Evolutionary conservation across 1,140 invertebrate species (phyloP), one percentile per base, ranked within the genome.

Genomic region (Drosophila leontia): DNA sequence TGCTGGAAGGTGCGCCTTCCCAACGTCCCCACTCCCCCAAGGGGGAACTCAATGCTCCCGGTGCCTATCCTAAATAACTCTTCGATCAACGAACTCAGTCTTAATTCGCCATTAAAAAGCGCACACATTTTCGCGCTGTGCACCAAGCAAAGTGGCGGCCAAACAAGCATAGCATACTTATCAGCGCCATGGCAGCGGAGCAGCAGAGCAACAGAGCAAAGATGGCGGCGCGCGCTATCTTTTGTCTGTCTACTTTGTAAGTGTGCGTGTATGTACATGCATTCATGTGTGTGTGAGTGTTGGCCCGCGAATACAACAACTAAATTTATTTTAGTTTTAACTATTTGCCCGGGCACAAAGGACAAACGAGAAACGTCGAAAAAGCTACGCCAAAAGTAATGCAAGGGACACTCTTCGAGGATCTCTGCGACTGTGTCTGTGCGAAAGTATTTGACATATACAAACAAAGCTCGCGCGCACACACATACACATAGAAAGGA

Each of bases 241-340:
- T 90, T 84, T 88, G 78, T 81, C 63, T 71, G 76, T 56, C 59
- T 58, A 62, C 39, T 58, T 19, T 29, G 37, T 41, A 1, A 37
- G 68, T 57, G 64, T 69, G 19, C 29, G n/a, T 42, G 48, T 47
- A 8, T 42, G 48, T 47, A 8, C 26, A 12, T 17, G 42, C 29
- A 32, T 34, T 5, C 35, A 17, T 53, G n/a, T 34, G 26, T 68
- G 44, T 75, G 60, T 23, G 53, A 47, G 42, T 50, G 56, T 51
- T 58, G 29, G 42, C 68, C 61, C 39, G 47, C 47, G 41, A 48
- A 29, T 59, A 83, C 80, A 80, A 80, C 79, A 86, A 84, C 84
- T 90, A 90, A 90, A 90, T 88, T 88, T 88, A 88, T 90, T 88
- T 88, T 90, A 88, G 84, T 88, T 88, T 88, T 90, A 84, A 88